Evolutionary conservation across 2,113 vertebrate genomes (phyloP).

Genomic region (Boleophthalmus pectinirostris): DNA sequence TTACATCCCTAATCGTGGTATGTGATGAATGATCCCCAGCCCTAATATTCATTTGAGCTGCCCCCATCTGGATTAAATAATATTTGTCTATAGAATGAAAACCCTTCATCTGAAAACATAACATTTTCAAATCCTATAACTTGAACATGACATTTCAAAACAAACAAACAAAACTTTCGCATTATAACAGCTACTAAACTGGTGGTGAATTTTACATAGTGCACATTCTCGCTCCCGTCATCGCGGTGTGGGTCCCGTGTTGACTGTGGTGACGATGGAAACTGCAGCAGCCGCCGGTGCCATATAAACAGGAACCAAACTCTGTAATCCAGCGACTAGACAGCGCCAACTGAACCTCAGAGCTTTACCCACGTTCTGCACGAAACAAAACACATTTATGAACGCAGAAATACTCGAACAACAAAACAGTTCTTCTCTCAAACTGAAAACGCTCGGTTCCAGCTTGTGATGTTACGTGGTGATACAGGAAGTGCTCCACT

Average conservation of each 20-base stretch:
- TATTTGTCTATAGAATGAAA: too few relatives aligned
- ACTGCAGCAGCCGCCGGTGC: conserved; percentile 74
- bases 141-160: too few relatives aligned
- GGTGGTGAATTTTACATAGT: too few relatives aligned
- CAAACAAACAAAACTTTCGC: background rate
- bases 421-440: background rate
- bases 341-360: conserved; percentile 85
- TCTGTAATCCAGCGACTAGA: conserved; percentile 84
- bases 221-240: background rate
- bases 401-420: background rate
- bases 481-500: too few relatives aligned
- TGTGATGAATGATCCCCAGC: too few relatives aligned
- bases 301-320: conserved; percentile 74
- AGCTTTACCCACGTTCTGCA: conserved; percentile 85
- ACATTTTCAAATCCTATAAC: too few relatives aligned
- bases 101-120: too few relatives aligned
- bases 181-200: background rate
- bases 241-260: conserved; percentile 35
- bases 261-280: conserved; percentile 66
- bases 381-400: conserved; percentile 10
- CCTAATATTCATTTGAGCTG: too few relatives aligned
- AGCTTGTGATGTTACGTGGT: too few relatives aligned
- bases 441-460: too few relatives aligned
- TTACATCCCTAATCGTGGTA: too few relatives aligned
- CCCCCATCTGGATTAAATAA: too few relatives aligned